Evolutionary conservation across 2,888 invertebrate species (phyloP), one percentile per base, ranked within the genome.

Genomic region (Chrysopilus asiliformis): DNA sequence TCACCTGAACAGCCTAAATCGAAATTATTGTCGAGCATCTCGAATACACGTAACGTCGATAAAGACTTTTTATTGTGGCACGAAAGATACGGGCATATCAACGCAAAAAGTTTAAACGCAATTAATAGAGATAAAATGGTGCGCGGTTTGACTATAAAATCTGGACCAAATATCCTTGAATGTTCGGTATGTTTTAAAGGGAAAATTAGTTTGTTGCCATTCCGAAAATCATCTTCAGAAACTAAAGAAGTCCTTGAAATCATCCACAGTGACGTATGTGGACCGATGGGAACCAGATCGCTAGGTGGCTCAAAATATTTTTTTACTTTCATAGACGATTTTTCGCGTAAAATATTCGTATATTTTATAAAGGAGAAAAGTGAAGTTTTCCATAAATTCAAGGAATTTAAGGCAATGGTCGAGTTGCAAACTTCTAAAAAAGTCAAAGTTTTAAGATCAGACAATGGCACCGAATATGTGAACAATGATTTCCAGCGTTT

Each of bases 291-390:
- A 25, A 27, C 24, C 4, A 32, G 38, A 31, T 44, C 45, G 12
- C 18, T 32, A 16, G 40, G 40, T 16, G 37, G 37, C 22, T 36
- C 34, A 15, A 19, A 19, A 15, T 47, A 47, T 37, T 45, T 43
- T 27, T 38, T 41, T 13, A 42, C 42, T 15, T 43, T 44, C 17
- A 40, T 44, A 9, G 44, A 44, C 26, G 44, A 44, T 27, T 18
- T 25, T 29, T 29, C 29, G 3, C 8, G 32, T 20, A 38, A 40
- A 43, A 13, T n/a, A n/a, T n/a, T n/a, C n/a, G n/a, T n/a, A n/a
- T n/a, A n/a, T n/a, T n/a, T n/a, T n/a, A n/a, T n/a, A n/a, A n/a
- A n/a, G n/a, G n/a, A n/a, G n/a, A n/a, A n/a, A n/a, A n/a, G n/a
- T n/a, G n/a, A n/a, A n/a, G 39, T 28, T 13, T 34, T 43, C 17